Percentiles rank a stretch among this genome's conserved stretches.
Evolutionary conservation across 2,888 invertebrate species (phyloP).

Genomic region (Argyresthia goedartella): DNA sequence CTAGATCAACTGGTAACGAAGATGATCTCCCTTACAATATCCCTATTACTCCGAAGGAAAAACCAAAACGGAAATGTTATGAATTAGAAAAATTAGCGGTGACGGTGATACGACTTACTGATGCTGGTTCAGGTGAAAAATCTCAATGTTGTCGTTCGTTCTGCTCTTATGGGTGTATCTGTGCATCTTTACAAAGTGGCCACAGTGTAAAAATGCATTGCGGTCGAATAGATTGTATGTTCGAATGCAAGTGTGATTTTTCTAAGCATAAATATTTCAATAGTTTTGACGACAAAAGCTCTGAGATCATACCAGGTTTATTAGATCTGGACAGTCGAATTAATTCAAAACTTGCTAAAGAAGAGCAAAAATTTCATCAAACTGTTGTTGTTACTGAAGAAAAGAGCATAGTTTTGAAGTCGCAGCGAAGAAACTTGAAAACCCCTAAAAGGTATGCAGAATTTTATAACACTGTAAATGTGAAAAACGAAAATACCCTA

Average conservation of each 20-base stretch:
- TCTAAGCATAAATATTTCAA: constrained; percentile 32
- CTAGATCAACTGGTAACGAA: constrained; percentile 25
- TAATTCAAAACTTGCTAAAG: constrained; percentile 72
- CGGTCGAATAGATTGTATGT: constrained; percentile 72
- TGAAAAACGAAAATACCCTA: constrained; percentile 25
- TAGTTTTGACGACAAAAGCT: constrained; percentile 24
- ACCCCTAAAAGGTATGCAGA: constrained; percentile 74
- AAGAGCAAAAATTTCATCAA: constrained; percentile 80
- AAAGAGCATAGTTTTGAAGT: constrained; percentile 74
- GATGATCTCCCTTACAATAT: constrained; percentile 14
- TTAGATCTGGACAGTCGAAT: constrained; percentile 58
- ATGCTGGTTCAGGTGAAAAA: constrained; percentile 17
- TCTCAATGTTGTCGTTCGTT: constrained; percentile 45
- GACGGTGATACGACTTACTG: constrained; percentile 71
- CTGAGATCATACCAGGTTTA: constrained; percentile 36
- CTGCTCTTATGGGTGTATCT: constrained; percentile 77
- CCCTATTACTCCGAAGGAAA: constrained; percentile 31
- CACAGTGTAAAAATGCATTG: constrained; percentile 70
- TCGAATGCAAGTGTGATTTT: constrained; percentile 56
- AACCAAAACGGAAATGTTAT: constrained; percentile 37
- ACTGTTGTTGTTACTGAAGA: constrained; percentile 76
- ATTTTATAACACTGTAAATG: constrained; percentile 40
- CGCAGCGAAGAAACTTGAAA: constrained; percentile 69
- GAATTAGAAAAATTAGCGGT: constrained; percentile 76
- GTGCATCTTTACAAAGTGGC: constrained; percentile 66